A percentile compares a stretch with the other conserved stretches of the same genome.
Evolutionary conservation across 2,797 vertebrate genomes (phyloP).

Genomic region (Rousettus madagascariensis): DNA sequence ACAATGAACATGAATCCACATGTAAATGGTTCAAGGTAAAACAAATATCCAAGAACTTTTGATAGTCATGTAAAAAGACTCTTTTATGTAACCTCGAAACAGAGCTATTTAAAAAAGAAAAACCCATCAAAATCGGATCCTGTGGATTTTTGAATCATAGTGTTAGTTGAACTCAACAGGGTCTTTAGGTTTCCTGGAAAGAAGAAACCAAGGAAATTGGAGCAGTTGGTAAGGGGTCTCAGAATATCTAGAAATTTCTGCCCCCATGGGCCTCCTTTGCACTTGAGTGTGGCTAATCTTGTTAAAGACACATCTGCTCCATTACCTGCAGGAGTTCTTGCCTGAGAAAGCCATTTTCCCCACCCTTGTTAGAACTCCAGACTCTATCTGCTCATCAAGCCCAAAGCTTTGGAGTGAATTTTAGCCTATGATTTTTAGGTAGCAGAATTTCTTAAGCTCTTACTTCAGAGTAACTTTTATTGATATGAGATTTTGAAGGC

Average conservation of each 20-base stretch:
- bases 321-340: neutral
- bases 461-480: neutral
- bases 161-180: neutral
- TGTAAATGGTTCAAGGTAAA: neutral
- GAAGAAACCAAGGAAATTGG: neutral
- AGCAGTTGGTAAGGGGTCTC: neutral
- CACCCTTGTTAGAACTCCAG: neutral
- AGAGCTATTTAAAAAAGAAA: neutral
- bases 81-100: neutral
- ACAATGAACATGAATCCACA: neutral
- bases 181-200: neutral
- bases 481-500: slow-evolving; percentile 5
- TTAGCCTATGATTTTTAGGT: neutral
- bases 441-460: neutral
- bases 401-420: neutral
- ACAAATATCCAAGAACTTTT: neutral
- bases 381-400: neutral
- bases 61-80: neutral
- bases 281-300: neutral
- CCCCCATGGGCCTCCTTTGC: rapidly evolving
- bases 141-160: neutral
- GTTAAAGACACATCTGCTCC: neutral
- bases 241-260: neutral
- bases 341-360: neutral
- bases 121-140: neutral